Evolutionary conservation across 2,113 vertebrate genomes (phyloP).

Genomic region (Plecturocebus donacophilus): DNA sequence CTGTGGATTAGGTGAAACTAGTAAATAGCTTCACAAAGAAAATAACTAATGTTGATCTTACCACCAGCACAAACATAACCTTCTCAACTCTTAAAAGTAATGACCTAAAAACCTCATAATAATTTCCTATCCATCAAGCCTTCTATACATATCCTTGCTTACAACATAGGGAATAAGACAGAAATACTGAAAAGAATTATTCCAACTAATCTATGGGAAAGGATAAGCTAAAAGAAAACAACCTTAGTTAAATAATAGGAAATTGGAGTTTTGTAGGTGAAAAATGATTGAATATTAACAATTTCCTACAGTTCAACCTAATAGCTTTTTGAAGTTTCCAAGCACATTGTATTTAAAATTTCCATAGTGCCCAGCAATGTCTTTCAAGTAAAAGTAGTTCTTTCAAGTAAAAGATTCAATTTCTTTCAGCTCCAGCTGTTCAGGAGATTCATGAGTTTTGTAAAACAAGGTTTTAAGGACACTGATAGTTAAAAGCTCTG

Average conservation of each 20-base stretch:
- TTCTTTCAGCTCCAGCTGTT: background rate
- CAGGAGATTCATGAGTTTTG: conserved; percentile 10
- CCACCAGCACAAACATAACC: background rate
- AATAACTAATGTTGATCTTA: background rate
- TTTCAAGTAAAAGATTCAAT: background rate
- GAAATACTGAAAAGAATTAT: conserved; percentile 28
- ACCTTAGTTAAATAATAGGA: background rate
- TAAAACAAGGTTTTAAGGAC: background rate
- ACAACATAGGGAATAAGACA: background rate
- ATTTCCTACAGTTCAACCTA: conserved; percentile 29
- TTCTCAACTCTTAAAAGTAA: conserved; percentile 55
- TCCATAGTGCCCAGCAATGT: background rate
- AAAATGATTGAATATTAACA: conserved; percentile 26
- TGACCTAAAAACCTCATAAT: conserved; percentile 43
- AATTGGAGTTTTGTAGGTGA: conserved; percentile 2
- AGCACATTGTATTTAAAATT: background rate
- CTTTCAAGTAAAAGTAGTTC: conserved; percentile 6
- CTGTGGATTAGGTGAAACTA: conserved; percentile 44
- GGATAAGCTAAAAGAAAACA: conserved; percentile 22
- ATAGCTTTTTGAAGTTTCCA: background rate
- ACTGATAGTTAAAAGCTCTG: background rate
- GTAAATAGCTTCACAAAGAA: conserved; percentile 53
- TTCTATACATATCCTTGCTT: conserved; percentile 38
- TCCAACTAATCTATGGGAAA: background rate
- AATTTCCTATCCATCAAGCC: background rate